phyloP scores from a whole-genome alignment of 2,113 vertebrate genomes.

The Prionailurus bengalensis region DNA sequence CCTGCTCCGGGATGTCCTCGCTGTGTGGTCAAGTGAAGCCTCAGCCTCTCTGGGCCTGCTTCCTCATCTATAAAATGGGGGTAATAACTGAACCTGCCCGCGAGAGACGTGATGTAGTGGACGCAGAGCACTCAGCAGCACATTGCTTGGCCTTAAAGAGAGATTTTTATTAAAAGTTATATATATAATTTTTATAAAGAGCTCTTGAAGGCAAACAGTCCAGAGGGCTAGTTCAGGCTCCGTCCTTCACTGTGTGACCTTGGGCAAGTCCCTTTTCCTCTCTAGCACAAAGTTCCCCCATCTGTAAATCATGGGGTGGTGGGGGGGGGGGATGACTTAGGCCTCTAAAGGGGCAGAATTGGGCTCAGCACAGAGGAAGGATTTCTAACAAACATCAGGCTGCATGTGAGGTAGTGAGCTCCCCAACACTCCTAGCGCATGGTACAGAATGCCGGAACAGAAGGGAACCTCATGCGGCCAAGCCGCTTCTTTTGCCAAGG shows the following conservation, averaged over 20 bases:
- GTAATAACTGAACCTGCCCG: neutral
- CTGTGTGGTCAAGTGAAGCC: neutral
- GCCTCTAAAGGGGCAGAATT: neutral
- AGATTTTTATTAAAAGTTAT: neutral
- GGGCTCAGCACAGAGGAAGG: neutral
- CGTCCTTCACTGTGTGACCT: neutral
- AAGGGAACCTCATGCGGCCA: neutral
- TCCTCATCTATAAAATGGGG: neutral
- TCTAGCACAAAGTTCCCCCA: neutral
- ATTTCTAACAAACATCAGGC: neutral
- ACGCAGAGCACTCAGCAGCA: neutral
- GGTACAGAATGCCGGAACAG: neutral
- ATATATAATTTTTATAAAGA: neutral
- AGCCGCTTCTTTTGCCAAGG: neutral
- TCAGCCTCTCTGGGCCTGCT: neutral
- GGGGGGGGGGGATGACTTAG: fast-evolving
- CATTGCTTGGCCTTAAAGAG: neutral
- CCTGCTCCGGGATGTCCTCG: neutral
- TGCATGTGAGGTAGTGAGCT: neutral
- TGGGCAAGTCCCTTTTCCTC: neutral
- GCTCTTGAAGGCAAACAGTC: neutral
- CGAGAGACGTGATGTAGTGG: neutral
- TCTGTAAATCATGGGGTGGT: neutral
- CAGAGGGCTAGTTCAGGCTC: neutral
- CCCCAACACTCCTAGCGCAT: neutral